Evolutionary conservation across 1,140 invertebrate species (phyloP).

Genomic region (Sitobion miscanthi): DNA sequence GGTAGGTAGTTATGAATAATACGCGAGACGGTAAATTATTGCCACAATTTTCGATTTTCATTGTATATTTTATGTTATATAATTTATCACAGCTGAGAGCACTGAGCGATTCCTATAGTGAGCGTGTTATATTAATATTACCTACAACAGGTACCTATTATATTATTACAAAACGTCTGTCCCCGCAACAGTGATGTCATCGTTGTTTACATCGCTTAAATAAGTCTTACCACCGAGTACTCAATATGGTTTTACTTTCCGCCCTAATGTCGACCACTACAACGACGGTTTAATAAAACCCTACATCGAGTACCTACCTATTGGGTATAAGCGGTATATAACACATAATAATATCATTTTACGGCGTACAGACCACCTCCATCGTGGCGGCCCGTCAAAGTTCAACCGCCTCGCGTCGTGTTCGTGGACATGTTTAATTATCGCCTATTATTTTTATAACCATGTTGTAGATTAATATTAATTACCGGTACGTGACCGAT

Average conservation of each 20-base stretch:
- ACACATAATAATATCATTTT: neutral
- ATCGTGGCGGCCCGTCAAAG: constrained; percentile 10
- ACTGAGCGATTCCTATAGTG: too few species aligned
- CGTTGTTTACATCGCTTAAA: neutral
- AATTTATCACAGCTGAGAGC: too few species aligned
- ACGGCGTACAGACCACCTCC: neutral
- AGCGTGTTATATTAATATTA: too few species aligned
- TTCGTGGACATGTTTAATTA: constrained; percentile 42
- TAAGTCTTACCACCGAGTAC: neutral
- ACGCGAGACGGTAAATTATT: neutral
- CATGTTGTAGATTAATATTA: constrained; percentile 45
- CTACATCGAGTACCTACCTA: neutral
- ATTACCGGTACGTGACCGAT: constrained; percentile 45
- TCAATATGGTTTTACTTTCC: too few species aligned
- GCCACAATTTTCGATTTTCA: neutral
- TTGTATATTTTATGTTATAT: too few species aligned
- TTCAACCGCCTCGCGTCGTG: neutral
- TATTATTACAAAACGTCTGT: too few species aligned
- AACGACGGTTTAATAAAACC: neutral
- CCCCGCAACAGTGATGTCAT: neutral
- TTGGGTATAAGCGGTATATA: neutral
- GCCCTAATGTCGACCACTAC: neutral
- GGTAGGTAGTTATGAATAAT: neutral
- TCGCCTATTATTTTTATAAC: constrained; percentile 23
- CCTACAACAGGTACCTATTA: too few species aligned